Evolutionary conservation across 2,797 vertebrate genomes (phyloP), one percentile per base, ranked within the genome.

Genomic region (Crax fasciolata): DNA sequence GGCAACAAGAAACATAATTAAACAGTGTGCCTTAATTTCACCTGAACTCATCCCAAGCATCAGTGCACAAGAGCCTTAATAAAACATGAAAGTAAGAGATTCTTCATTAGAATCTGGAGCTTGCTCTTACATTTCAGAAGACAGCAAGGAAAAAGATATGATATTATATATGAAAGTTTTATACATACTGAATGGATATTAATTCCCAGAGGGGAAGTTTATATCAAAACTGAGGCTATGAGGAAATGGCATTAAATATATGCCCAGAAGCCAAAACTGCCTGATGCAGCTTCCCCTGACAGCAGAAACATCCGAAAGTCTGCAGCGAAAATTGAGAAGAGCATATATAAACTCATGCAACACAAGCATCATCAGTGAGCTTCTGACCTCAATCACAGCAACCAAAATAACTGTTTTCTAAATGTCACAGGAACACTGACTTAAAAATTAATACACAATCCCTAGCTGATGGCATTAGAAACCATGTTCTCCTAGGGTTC

Each of bases 171-270:
- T 86, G 65, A 94, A 97, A 81, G 25, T 92, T 95, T 95, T 67
- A 95, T 89, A 84, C 11, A 54, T 81, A 41, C 52, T 87, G 76
- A 94, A 96, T 41, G 75, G 73, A 78, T 73, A 51, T 79, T 25
- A 94, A 95, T 94, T 95, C 96, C 94, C 95, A 93, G 41, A 88
- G 70, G 94, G 43, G 46, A 80, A 65, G 6, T 88, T 92, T 88
- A 28, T 44, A 87, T 80, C 44, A 16, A 88, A 96, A 78, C 13
- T 39, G 61, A 82, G 89, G 59, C 76, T 66, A 19, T 43, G 48
- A 96, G 59, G 48, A 96, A 97, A 94, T 16, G 51, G 75, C 46
- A 93, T 85, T 70, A 54, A 49, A 88, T 70, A 62, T 17, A 77
- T 59, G 59, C 39, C 78, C 89, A 75, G 70, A 61, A 84, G 57